These are phyloP conservation scores for Vulpes vulpes DNA, from an alignment of 2,113 vertebrate species.

Conservation along the genomic window DNA sequence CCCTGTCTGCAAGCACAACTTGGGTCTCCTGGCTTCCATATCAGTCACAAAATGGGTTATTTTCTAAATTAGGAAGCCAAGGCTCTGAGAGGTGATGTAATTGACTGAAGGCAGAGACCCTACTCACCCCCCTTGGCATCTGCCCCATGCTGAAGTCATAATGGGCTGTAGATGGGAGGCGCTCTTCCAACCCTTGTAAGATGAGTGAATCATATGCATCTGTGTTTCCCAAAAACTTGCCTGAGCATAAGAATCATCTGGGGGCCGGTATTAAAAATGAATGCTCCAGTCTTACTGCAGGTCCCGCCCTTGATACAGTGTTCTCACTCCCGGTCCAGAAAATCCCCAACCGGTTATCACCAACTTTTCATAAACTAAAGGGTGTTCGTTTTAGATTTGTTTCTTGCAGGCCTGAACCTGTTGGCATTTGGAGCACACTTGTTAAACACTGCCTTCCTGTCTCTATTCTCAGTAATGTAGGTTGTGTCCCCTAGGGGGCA, in stretches of 20 bases:
- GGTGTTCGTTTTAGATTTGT: background rate
- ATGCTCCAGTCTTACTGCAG: background rate
- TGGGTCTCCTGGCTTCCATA: background rate
- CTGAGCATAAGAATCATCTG: background rate
- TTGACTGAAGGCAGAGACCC: background rate
- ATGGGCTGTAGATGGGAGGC: background rate
- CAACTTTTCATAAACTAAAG: background rate
- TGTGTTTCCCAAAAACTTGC: background rate
- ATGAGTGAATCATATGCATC: background rate
- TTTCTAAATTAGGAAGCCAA: background rate
- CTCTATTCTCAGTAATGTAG: background rate
- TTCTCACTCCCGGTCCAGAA: slow-evolving; percentile 11
- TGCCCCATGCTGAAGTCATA: background rate
- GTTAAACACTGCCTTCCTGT: background rate
- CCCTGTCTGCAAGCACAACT: background rate
- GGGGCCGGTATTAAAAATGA: background rate
- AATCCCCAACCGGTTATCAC: background rate
- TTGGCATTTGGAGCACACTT: background rate
- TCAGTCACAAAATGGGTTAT: background rate
- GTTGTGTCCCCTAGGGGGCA: slow-evolving; percentile 73
- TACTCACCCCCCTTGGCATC: background rate
- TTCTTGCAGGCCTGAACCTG: background rate
- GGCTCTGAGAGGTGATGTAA: background rate
- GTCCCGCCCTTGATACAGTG: background rate
- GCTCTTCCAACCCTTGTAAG: background rate